Evolutionary conservation across 2,797 vertebrate species (phyloP).

Genomic region (Malurus leucopterus): DNA sequence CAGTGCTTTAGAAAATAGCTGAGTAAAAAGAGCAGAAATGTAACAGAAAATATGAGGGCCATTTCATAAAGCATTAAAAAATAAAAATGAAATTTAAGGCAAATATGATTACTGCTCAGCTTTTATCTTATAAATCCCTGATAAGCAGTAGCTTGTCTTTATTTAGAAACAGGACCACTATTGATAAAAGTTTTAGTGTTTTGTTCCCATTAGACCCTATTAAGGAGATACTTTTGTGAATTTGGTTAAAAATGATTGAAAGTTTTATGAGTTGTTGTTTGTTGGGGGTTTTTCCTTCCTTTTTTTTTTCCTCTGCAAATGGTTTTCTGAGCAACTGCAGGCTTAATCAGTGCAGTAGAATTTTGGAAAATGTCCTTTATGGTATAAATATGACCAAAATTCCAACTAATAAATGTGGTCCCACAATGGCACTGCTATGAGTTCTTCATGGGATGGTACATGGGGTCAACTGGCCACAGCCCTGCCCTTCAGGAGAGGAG

Average conservation of each 20-base stretch:
- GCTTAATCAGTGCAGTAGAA: not conserved
- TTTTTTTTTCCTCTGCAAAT: not conserved
- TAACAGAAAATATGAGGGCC: constrained; percentile 37
- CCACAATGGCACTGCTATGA: not conserved
- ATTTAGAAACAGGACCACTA: not conserved
- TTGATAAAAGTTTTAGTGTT: constrained; percentile 5
- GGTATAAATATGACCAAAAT: not conserved
- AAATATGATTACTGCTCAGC: constrained; percentile 1
- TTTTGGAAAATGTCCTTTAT: not conserved
- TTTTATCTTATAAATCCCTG: constrained; percentile 5
- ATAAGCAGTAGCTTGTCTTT: constrained; percentile 1
- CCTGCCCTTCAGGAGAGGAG: not conserved
- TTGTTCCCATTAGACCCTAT: not conserved
- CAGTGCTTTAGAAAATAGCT: constrained; percentile 38
- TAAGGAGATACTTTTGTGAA: not conserved
- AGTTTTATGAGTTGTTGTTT: not conserved
- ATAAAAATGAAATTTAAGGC: constrained; percentile 16
- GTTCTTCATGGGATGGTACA: fast-evolving
- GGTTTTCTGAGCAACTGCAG: not conserved
- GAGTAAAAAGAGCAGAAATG: constrained; percentile 36
- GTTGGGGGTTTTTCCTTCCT: not conserved
- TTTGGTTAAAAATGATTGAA: not conserved
- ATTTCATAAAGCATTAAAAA: constrained; percentile 50
- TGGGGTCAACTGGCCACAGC: fast-evolving
- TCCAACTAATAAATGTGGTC: not conserved